Evolutionary conservation across 2,113 vertebrate species (phyloP), one percentile per base, ranked within the genome.

Genomic region (Columba livia): DNA sequence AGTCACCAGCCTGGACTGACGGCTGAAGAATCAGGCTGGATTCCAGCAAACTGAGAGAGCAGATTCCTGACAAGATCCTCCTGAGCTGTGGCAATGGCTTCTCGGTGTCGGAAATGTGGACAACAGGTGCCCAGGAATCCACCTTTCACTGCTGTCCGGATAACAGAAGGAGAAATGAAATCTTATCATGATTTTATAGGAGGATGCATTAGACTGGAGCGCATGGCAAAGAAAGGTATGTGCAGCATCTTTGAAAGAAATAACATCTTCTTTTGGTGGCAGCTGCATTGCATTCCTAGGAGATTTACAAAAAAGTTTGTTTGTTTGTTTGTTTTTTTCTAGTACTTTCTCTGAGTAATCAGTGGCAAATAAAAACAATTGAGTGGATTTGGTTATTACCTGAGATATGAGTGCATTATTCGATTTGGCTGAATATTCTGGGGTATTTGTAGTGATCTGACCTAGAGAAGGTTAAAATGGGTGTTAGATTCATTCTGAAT

Each of bases 101-200:
- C 96, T 53, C 89, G 84, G 44, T 98, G 98, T 94, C 94, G 25
- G 31, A 93, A 85, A 64, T 98, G 98, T 88, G 98, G 98, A 77
- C 96, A 93, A 78, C 96, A 97, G 58, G 96, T 97, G 79, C 93
- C 90, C 38, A 94, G 82, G 50, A 97, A 82, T 66, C 72, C 91
- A 21, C 98, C 98, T 84, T 99, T 98, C 85, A 98, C 98, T 40
- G 91, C 96, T 26, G 96, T 99, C 79, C 97, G 98, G 88, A 99
- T 99, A 95, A 98, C 99, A 20, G 97, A 98, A 50, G 98, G 97
- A 31, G 99, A 99, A 97, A 99, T 99, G 99, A 97, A 98, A 95
- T 98, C 98, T 23, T 99, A 99, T 25, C 97, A 98, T 89, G 97
- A 88, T 92, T 98, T 99, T 93, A 94, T 99, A 80, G 97, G 92